A percentile compares a stretch with the other conserved stretches of the same genome.
Evolutionary conservation across 2,113 vertebrate species (phyloP).

Genomic region (Perca fluviatilis): DNA sequence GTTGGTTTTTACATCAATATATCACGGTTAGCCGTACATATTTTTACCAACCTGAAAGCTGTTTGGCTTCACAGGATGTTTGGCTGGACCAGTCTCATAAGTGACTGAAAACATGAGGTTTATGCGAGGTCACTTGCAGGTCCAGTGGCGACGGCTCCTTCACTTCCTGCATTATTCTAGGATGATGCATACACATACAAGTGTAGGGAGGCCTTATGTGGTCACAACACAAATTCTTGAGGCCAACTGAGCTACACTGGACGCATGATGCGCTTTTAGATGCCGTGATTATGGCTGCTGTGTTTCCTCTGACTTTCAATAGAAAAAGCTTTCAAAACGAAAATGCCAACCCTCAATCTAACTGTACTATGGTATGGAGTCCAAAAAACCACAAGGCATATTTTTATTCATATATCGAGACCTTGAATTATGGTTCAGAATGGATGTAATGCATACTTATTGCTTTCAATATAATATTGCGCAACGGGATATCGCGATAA

Average conservation of each 20-base stretch:
- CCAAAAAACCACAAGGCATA: conserved; percentile 14
- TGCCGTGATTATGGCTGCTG: conserved; percentile 36
- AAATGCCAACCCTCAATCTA: background rate
- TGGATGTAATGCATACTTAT: background rate
- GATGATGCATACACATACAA: conserved; percentile 9
- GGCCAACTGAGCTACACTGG: conserved; percentile 6
- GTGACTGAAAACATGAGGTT: conserved; percentile 35
- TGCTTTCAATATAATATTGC: too few species aligned
- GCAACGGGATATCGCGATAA: too few species aligned
- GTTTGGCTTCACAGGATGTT: conserved; percentile 37
- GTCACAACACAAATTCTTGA: conserved; percentile 46
- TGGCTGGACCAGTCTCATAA: background rate
- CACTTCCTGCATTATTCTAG: conserved; percentile 55
- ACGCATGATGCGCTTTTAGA: background rate
- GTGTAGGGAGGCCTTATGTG: conserved; percentile 34
- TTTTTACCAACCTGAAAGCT: conserved; percentile 30
- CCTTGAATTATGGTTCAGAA: conserved; percentile 8
- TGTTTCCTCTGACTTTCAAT: conserved; percentile 27
- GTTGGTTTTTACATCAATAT: conserved; percentile 10
- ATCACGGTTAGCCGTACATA: conserved; percentile 5
- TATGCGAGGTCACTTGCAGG: conserved; percentile 41
- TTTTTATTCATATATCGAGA: conserved; percentile 26
- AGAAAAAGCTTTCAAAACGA: too few species aligned
- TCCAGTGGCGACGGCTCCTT: conserved; percentile 12
- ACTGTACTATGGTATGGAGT: conserved; percentile 21